Conservation (phyloP, 2,797 vertebrate genomes). For the Pogoniulus pusillus region DNA sequence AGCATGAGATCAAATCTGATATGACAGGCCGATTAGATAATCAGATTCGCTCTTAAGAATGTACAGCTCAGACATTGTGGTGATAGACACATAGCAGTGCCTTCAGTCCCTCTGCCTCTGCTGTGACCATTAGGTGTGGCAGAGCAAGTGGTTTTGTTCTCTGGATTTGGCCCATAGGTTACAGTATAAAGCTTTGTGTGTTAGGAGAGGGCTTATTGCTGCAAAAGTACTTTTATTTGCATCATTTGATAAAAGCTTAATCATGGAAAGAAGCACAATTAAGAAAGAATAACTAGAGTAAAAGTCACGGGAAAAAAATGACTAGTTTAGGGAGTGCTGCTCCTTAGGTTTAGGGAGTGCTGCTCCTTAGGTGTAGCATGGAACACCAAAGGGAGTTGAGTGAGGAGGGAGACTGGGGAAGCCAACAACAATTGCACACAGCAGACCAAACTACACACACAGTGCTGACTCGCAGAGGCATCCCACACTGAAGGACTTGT, state of each 20-base stretch:
- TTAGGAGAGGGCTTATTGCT: neutral
- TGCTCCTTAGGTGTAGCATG: neutral
- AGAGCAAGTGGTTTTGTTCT: neutral
- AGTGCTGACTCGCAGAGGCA: neutral
- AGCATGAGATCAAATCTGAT: neutral
- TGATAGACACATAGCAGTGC: neutral
- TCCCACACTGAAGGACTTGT: accelerated
- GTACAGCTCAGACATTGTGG: neutral
- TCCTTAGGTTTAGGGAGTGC: neutral
- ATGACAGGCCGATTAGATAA: neutral
- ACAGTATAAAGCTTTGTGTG: neutral
- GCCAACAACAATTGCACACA: neutral
- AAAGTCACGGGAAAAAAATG: neutral
- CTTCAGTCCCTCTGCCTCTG: neutral
- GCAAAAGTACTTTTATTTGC: neutral
- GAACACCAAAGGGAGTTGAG: neutral
- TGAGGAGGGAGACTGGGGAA: neutral
- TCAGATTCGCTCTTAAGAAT: slow-evolving; percentile 4
- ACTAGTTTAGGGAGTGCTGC: neutral
- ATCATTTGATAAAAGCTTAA: neutral
- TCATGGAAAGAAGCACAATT: neutral
- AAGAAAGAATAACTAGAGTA: neutral
- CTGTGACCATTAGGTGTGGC: neutral
- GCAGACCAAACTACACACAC: neutral
- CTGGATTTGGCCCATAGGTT: neutral